A percentile compares a stretch with the other conserved stretches of the same genome.
These are phyloP conservation scores for Ailuropoda melanoleuca DNA, from an alignment of 2,113 vertebrate species.

Conservation along the genomic window DNA sequence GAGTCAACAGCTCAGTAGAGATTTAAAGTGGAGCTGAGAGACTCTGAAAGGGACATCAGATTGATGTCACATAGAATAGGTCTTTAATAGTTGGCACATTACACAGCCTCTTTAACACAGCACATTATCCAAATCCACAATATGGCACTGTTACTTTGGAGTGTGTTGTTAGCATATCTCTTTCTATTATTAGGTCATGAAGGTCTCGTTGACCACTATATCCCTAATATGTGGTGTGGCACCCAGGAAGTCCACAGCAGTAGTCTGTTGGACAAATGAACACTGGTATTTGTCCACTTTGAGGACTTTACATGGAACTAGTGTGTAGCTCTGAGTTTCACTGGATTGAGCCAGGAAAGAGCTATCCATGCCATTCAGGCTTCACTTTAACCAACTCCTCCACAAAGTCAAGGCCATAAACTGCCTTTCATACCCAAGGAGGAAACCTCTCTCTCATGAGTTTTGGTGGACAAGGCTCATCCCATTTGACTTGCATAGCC, in stretches of 20 bases:
- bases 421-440: background rate
- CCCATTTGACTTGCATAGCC: background rate
- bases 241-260: background rate
- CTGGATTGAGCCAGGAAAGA: background rate
- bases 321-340: background rate
- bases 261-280: background rate
- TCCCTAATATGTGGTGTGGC: too few relatives aligned
- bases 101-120: background rate
- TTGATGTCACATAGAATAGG: background rate
- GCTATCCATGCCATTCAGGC: accelerated
- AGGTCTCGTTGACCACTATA: background rate
- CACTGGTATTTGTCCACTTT: background rate
- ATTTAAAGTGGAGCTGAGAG: background rate
- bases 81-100: background rate
- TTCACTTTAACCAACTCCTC: background rate
- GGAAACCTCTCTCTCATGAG: background rate
- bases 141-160: background rate
- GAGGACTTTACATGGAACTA: background rate
- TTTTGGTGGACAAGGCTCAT: background rate
- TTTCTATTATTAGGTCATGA: background rate
- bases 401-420: background rate
- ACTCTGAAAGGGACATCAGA: background rate
- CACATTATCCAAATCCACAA: background rate
- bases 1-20: background rate
- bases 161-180: background rate